Evolutionary conservation across 2,888 invertebrate species (phyloP).

Genomic region (Agriopis aurantiaria): DNA sequence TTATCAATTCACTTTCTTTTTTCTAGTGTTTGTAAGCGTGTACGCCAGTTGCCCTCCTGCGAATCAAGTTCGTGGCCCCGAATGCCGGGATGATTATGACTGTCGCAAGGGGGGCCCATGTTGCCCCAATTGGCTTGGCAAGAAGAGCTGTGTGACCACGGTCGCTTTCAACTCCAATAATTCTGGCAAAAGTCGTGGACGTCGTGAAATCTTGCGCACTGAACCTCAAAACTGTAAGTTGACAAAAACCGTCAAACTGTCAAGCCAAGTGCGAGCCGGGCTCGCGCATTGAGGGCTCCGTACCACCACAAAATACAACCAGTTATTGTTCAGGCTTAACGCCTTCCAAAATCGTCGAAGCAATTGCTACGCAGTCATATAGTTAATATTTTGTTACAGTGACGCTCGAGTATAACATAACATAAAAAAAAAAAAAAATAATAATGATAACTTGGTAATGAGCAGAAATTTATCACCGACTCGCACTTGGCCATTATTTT

Average conservation of each 20-base stretch:
- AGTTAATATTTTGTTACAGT: too few relatives aligned
- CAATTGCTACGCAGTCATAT: too few relatives aligned
- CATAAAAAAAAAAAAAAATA: too few relatives aligned
- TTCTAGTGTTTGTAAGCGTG: not conserved
- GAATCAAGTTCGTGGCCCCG: conserved; percentile 38
- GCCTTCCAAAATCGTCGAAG: too few relatives aligned
- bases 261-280: too few relatives aligned
- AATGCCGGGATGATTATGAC: conserved; percentile 73
- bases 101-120: conserved; percentile 87
- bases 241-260: not conserved
- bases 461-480: too few relatives aligned
- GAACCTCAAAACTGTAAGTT: not conserved
- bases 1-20: not conserved
- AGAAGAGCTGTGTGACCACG: conserved; percentile 83
- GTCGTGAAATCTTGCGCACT: not conserved
- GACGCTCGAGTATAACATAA: too few relatives aligned
- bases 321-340: too few relatives aligned
- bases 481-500: too few relatives aligned
- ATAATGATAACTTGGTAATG: too few relatives aligned
- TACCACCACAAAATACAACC: too few relatives aligned
- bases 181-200: not conserved
- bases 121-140: conserved; percentile 88
- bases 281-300: too few relatives aligned
- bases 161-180: not conserved
- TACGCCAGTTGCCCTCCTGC: conserved; percentile 45